Evolutionary conservation across 2,113 vertebrate genomes (phyloP), one percentile per base, ranked within the genome.

Genomic region (Phoxinus phoxinus): DNA sequence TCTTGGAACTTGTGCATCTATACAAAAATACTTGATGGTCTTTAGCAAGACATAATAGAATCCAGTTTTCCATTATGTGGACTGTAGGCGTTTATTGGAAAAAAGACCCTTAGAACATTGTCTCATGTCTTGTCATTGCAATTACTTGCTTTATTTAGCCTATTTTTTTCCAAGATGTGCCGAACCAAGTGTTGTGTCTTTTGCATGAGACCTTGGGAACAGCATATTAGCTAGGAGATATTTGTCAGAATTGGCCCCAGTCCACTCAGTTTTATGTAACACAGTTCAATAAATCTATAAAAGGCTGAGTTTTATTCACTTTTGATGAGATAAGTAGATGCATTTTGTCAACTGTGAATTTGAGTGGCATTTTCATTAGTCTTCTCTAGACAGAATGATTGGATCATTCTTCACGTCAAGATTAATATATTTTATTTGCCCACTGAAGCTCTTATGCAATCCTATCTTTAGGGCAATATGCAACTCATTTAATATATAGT

Each of bases 341-440:
- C 27, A 21, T 71, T 79, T 46, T 69, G 51, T 25, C 23, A 58
- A 67, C n/a, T 10, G 61, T 13, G 3, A 77, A 56, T 85, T 78
- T 83, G 58, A 86, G 85, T 86, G 80, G 15, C 80, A 51, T 83
- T 77, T 86, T 83, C 85, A 86, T 86, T 81, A 53, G 59, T 51
- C 41, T 48, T 25, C 71, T 74, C 58, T 44, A 44, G 78, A 63
- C 78, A 46, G 12, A 80, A 17, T 65, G 58, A 63, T 80, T 44
- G 41, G 71, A 46, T 74, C 71, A 74, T 74, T 74, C n/a, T 74
- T 74, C 71, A 74, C 2, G n/a, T 46, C 21, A 44, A 86, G 84
- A 80, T 79, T 46, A 44, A 71, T 71, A 46, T 41, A 58, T 77
- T 83, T 77, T 85, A 78, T 85, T 37, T 23, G 61, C 72, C 51